A percentile compares a stretch with the other conserved stretches of the same genome.
Conservation (phyloP, 2,797 vertebrate species). For the Huso huso region DNA sequence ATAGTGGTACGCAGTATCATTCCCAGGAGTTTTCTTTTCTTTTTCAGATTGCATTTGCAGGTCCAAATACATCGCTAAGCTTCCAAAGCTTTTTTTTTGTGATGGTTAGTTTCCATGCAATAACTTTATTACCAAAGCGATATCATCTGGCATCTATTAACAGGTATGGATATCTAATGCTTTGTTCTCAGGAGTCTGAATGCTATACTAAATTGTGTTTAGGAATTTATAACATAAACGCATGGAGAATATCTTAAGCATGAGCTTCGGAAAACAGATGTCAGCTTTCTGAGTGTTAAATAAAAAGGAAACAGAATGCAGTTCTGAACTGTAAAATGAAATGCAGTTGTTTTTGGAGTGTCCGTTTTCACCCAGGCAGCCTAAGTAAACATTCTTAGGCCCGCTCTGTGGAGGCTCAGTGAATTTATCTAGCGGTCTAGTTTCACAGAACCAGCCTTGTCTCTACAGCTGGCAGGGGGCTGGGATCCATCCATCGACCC, state of each 20-base stretch:
- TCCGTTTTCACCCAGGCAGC: conserved; percentile 45
- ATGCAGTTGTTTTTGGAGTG: conserved; percentile 18
- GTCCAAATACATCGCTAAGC: too few species aligned
- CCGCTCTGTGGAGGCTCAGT: conserved; percentile 1
- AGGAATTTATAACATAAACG: too few species aligned
- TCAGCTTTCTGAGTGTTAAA: conserved; percentile 36
- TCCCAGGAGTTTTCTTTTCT: conserved; percentile 2
- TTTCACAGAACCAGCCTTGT: conserved; percentile 43
- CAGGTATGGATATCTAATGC: too few species aligned
- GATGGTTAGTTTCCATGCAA: too few species aligned
- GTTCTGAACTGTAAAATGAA: too few species aligned
- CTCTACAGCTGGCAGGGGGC: conserved; percentile 24
- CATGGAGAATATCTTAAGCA: too few species aligned
- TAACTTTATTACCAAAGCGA: too few species aligned
- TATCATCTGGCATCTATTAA: too few species aligned
- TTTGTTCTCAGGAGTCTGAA: too few species aligned
- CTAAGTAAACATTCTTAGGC: conserved; percentile 58
- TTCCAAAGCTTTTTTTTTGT: too few species aligned
- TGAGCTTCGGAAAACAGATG: conserved; percentile 7
- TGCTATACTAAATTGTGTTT: too few species aligned
- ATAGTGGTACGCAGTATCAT: not conserved
- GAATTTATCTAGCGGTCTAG: conserved; percentile 20
- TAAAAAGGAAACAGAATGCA: too few species aligned
- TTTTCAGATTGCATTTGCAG: not conserved
- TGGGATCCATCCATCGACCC: conserved; percentile 39